phyloP scores from a whole-genome alignment of 2,113 vertebrate genomes.

The Thryonomys swinderianus region DNA sequence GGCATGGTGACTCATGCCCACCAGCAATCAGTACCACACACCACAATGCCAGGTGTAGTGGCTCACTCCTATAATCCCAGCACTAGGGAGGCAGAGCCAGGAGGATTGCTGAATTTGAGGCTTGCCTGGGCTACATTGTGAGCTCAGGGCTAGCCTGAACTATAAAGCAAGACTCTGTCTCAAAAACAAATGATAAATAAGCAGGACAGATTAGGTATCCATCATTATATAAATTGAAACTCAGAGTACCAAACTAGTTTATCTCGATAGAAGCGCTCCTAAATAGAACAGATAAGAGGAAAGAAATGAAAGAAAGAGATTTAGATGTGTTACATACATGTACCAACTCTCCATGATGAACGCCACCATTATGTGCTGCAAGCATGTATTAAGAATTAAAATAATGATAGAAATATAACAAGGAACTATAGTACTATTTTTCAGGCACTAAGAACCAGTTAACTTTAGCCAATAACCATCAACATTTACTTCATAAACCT shows the following conservation, averaged over 20 bases:
- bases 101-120: too few species aligned
- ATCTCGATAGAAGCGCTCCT: not conserved
- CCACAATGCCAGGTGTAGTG: too few species aligned
- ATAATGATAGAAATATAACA: not conserved
- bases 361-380: not conserved
- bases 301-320: not conserved
- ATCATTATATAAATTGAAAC: not conserved
- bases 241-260: not conserved
- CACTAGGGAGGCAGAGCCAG: too few species aligned
- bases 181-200: not conserved
- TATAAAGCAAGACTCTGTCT: too few species aligned
- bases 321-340: not conserved
- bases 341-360: not conserved
- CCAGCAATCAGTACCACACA: too few species aligned
- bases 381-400: not conserved
- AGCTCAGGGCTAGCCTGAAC: too few species aligned
- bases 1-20: too few species aligned
- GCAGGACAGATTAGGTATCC: not conserved
- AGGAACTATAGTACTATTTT: not conserved
- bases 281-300: not conserved
- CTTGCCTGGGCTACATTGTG: too few species aligned
- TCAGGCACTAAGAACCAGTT: not conserved
- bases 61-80: too few species aligned
- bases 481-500: not conserved
- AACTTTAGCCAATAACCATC: not conserved